Evolutionary conservation across 2,888 invertebrate genomes (phyloP), one percentile per base, ranked within the genome.

Genomic region (Tetheella fluctuosa): DNA sequence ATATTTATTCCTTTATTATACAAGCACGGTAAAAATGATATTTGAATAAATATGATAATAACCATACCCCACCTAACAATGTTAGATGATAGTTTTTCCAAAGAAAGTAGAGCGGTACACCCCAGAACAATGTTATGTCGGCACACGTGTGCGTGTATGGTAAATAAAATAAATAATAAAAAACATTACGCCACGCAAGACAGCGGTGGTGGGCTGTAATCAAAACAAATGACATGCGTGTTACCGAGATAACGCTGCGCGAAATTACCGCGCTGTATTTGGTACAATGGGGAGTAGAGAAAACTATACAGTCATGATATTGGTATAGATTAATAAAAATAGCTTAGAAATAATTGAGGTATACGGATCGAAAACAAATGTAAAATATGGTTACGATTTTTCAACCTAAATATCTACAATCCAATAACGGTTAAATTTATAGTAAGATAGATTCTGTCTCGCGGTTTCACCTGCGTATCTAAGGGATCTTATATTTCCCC

Each of bases 161-260:
- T 23, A 15, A 71, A 70, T 76, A 73, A 73, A 71, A 70, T 68
- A 74, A 73, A 78, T 76, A 79, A 77, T 77, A 73, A 75, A 74
- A 75, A 74, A 72, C 80, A 76, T 77, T 77, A 80, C 66, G 42
- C 52, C 60, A 62, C 59, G 52, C 59, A 61, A 70, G 71, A 67
- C 66, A 72, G 71, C n/a, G 48, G 48, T 48, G 68, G 68, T 64
- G 69, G 59, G 70, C 60, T 64, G 80, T 88, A 88, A 88, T 88
- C 86, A 86, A 80, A 86, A 88, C 78, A 80, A 86, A 88, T 83
- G 86, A 81, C 83, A 84, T 73, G 78, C 78, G 81, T 76, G 80
- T 70, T 71, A 65, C 59, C 62, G 66, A 72, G 80, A 76, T 83
- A 83, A 78, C 79, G 68, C 67, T 61, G 60, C 58, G 62, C 63